phyloP scores from a whole-genome alignment of 2,113 vertebrate genomes.

The Castor canadensis region DNA sequence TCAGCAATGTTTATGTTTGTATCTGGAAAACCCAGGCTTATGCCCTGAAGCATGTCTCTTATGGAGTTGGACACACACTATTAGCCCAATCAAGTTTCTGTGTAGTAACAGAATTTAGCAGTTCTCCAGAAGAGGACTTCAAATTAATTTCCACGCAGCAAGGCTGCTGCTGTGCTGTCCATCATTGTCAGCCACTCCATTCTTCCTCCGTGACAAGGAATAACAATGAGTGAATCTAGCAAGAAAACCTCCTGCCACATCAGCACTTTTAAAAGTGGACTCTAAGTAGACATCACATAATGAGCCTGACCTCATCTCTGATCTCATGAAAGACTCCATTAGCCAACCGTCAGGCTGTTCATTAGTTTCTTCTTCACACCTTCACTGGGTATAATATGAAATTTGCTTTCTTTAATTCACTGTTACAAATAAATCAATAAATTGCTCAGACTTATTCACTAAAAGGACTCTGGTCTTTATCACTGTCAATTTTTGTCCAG shows the following conservation, averaged over 20 bases:
- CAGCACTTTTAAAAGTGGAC: neutral
- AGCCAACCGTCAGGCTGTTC: neutral
- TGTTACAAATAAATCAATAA: constrained; percentile 18
- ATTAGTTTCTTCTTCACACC: constrained; percentile 29
- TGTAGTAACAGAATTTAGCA: constrained; percentile 41
- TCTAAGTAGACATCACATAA: neutral
- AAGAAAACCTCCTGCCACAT: neutral
- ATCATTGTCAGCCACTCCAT: constrained; percentile 46
- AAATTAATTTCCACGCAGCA: constrained; percentile 53
- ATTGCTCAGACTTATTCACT: neutral
- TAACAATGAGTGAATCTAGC: neutral
- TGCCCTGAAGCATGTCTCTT: neutral
- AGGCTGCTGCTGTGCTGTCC: neutral
- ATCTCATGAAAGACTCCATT: constrained; percentile 32
- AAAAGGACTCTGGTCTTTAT: constrained; percentile 5
- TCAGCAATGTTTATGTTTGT: neutral
- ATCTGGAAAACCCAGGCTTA: neutral
- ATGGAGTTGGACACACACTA: constrained; percentile 14
- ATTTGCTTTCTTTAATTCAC: neutral
- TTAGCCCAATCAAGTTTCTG: constrained; percentile 56
- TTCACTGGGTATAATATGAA: neutral
- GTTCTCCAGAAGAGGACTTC: constrained; percentile 46
- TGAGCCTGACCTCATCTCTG: neutral
- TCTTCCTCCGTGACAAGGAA: constrained; percentile 34
- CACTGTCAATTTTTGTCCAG: neutral